Percentiles rank a stretch among this genome's conserved stretches.
Conservation (phyloP, 2,113 vertebrate genomes). For the Eclectus roratus region DNA sequence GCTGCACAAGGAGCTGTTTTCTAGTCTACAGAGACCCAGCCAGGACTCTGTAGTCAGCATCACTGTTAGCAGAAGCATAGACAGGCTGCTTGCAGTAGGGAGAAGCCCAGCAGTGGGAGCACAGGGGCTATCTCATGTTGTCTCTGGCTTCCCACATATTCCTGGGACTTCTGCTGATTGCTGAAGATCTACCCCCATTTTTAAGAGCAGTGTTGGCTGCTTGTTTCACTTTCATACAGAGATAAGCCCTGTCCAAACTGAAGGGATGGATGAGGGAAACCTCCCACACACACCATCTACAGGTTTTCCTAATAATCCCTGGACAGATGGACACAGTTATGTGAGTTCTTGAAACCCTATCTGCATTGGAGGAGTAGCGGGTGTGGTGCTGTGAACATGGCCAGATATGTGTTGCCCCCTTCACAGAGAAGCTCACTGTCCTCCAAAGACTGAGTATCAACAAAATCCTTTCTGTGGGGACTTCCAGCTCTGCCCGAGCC, state of each 20-base stretch:
- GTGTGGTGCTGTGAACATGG: not conserved
- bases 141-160: not conserved
- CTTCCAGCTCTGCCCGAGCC: conserved; percentile 24
- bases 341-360: conserved; percentile 7
- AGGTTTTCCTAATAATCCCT: conserved; percentile 4
- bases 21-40: not conserved
- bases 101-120: not conserved
- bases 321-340: not conserved
- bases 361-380: not conserved
- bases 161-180: not conserved
- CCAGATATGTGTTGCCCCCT: not conserved
- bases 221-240: not conserved
- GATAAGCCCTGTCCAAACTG: not conserved
- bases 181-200: not conserved
- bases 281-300: not conserved
- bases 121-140: not conserved
- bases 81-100: not conserved
- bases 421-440: conserved; percentile 21
- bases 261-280: not conserved
- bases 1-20: not conserved
- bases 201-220: not conserved
- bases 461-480: conserved; percentile 43
- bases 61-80: not conserved
- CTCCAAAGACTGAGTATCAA: conserved; percentile 40
- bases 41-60: not conserved